A percentile compares a stretch with the other conserved stretches of the same genome.
These are phyloP conservation scores for Eubucco bourcierii DNA, from an alignment of 2,113 vertebrate genomes.

Conservation along the genomic window DNA sequence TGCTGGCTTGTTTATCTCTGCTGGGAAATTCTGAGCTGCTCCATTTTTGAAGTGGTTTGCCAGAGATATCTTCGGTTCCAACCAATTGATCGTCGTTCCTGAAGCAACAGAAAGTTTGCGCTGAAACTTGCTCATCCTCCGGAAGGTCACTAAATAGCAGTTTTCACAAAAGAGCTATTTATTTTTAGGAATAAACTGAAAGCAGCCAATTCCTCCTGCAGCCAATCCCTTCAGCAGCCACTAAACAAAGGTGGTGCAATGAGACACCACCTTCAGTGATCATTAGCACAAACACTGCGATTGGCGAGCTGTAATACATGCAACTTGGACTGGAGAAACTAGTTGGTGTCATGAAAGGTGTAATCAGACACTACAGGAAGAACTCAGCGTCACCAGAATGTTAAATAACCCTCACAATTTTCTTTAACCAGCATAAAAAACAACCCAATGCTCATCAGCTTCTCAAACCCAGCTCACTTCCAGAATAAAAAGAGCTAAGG, in stretches of 20 bases:
- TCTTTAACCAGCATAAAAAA: not conserved
- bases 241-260: conserved; percentile 62
- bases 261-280: conserved; percentile 56
- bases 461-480: not conserved
- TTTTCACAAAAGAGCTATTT: conserved; percentile 32
- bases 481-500: not conserved
- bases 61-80: conserved; percentile 91
- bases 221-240: conserved; percentile 57
- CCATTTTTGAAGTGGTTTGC: conserved; percentile 93
- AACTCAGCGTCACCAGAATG: conserved; percentile 13
- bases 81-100: conserved; percentile 94
- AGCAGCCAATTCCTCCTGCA: conserved; percentile 61
- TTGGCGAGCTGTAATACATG: conserved; percentile 65
- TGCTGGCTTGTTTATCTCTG: conserved; percentile 77
- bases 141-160: conserved; percentile 10
- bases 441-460: not conserved
- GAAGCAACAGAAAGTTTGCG: conserved; percentile 77
- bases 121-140: conserved; percentile 86
- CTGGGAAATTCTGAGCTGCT: conserved; percentile 80
- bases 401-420: conserved; percentile 5
- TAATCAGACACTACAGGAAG: conserved; percentile 69
- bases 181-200: conserved; percentile 21
- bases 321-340: conserved; percentile 48
- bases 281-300: conserved; percentile 74
- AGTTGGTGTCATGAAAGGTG: conserved; percentile 66